Percentiles rank a stretch among this genome's conserved stretches.
Evolutionary conservation across 1,140 invertebrate genomes (phyloP).

Genomic region (Agraylea sexmaculata): DNA sequence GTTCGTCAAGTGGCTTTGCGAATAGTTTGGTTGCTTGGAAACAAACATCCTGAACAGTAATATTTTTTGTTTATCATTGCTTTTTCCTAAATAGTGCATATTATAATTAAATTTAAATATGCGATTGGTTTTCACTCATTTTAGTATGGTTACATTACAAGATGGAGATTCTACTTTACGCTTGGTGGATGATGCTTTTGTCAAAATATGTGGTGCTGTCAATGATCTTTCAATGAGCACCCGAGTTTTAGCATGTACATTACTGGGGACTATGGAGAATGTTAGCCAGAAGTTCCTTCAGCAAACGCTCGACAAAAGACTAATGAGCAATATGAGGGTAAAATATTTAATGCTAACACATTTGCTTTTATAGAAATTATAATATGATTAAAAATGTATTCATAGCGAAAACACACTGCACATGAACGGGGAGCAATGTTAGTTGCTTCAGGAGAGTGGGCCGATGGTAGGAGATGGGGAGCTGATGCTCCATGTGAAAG

Average conservation of each 20-base stretch:
- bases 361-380: neutral
- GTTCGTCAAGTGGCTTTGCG: slow-evolving; percentile 77
- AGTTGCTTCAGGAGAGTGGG: slow-evolving; percentile 78
- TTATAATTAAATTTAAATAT: neutral
- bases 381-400: slow-evolving; percentile 10
- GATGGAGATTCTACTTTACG: slow-evolving; percentile 66
- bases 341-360: slow-evolving; percentile 15
- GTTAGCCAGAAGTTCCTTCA: slow-evolving; percentile 85
- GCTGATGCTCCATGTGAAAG: slow-evolving; percentile 76
- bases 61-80: slow-evolving; percentile 17
- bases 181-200: slow-evolving; percentile 93
- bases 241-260: slow-evolving; percentile 63
- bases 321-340: slow-evolving; percentile 92
- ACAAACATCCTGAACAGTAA: slow-evolving; percentile 79
- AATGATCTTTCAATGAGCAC: slow-evolving; percentile 86
- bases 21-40: slow-evolving; percentile 74
- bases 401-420: slow-evolving; percentile 57
- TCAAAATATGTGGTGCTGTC: slow-evolving; percentile 84
- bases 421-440: slow-evolving; percentile 74
- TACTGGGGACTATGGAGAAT: slow-evolving; percentile 74
- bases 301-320: slow-evolving; percentile 95
- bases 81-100: slow-evolving; percentile 5
- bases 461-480: slow-evolving; percentile 82
- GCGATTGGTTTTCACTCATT: slow-evolving; percentile 20
- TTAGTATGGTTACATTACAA: slow-evolving; percentile 49